Percentiles rank a stretch among this genome's conserved stretches.
Evolutionary conservation across 1,140 invertebrate species (phyloP).

Genomic region (Neotoxoptera formosana): DNA sequence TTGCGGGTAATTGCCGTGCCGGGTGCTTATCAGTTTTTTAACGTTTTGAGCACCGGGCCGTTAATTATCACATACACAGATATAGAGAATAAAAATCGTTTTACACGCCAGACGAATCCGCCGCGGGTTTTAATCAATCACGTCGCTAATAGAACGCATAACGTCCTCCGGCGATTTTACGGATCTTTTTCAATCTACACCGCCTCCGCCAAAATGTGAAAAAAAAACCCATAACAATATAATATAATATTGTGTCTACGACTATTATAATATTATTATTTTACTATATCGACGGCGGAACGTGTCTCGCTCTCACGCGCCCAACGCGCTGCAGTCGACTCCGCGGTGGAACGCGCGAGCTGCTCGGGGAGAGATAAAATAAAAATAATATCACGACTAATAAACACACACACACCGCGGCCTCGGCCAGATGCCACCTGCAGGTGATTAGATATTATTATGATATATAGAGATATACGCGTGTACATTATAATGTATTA

Average conservation of each 20-base stretch:
- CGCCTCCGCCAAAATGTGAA: neutral
- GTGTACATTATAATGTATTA: neutral
- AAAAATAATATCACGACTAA: slow-evolving; percentile 11
- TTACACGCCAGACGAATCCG: neutral
- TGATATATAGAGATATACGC: neutral
- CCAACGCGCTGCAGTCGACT: neutral
- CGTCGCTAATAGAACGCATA: neutral
- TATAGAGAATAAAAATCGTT: neutral
- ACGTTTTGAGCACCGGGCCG: neutral
- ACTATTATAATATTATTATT: no score
- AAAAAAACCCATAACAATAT: neutral
- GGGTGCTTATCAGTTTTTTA: neutral
- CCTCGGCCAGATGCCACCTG: neutral
- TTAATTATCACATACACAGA: neutral
- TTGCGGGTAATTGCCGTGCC: neutral
- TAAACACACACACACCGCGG: neutral
- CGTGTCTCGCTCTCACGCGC: neutral
- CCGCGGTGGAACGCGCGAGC: no score
- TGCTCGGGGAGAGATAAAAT: neutral
- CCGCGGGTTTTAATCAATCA: slow-evolving; percentile 8
- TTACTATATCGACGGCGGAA: neutral
- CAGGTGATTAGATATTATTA: neutral
- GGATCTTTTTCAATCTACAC: neutral
- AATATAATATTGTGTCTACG: no score
- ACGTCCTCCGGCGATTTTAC: neutral